A percentile compares a stretch with the other conserved stretches of the same genome.
Evolutionary conservation across 2,888 invertebrate genomes (phyloP).

Genomic region (Eurytoma californica): DNA sequence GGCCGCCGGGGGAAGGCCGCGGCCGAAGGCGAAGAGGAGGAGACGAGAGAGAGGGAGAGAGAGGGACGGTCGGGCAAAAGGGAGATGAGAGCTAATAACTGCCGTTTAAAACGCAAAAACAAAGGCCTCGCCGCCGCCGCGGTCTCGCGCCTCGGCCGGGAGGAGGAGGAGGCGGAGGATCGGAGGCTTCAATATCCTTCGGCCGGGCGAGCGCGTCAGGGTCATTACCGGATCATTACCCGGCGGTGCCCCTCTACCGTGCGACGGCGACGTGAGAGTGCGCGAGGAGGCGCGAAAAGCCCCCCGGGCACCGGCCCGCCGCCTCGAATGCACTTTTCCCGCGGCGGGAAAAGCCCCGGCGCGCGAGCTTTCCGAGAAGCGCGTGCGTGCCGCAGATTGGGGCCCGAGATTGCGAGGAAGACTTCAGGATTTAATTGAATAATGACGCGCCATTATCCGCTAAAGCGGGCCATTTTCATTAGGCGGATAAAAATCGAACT

Average conservation of each 20-base stretch:
- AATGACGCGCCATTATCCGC: constrained; percentile 27
- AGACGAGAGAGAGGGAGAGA: constrained; percentile 30
- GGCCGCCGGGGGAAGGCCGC: neutral
- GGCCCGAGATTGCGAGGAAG: neutral
- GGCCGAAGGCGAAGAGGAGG: constrained; percentile 38
- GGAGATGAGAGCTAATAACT: constrained; percentile 67
- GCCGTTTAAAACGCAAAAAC: constrained; percentile 72
- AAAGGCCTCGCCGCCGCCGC: constrained; percentile 60
- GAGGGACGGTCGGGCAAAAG: constrained; percentile 38
- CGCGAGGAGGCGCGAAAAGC: constrained; percentile 15
- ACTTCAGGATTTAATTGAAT: constrained; percentile 30
- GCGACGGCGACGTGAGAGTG: constrained; percentile 62
- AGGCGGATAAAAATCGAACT: neutral
- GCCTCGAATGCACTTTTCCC: neutral
- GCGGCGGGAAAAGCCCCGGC: neutral
- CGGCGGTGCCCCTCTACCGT: constrained; percentile 69
- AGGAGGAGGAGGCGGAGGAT: constrained; percentile 49
- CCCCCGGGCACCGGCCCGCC: neutral
- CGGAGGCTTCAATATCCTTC: constrained; percentile 58
- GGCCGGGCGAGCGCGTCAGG: constrained; percentile 68
- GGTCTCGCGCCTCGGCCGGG: constrained; percentile 51
- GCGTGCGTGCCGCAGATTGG: neutral
- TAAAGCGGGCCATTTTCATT: neutral
- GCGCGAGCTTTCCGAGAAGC: constrained; percentile 37
- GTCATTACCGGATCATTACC: constrained; percentile 75